Evolutionary conservation across 2,888 invertebrate species (phyloP).

Genomic region (Eupithecia insigniata): DNA sequence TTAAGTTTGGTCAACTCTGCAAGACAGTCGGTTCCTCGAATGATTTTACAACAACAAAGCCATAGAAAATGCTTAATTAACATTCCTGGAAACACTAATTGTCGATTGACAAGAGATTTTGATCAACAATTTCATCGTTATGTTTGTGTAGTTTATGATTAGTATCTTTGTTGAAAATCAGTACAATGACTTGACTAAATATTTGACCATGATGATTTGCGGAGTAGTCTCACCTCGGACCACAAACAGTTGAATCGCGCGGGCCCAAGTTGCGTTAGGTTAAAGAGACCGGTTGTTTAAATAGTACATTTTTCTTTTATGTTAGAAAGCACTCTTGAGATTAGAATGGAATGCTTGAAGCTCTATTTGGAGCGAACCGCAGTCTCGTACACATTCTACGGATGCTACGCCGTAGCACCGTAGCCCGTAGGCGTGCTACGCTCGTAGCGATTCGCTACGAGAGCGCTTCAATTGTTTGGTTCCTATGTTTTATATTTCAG

Average conservation of each 20-base stretch:
- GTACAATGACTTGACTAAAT: not conserved
- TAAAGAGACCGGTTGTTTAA: constrained; percentile 7
- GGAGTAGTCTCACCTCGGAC: too few species aligned
- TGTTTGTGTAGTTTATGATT: too few species aligned
- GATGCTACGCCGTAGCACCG: constrained; percentile 39
- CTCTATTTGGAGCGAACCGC: constrained; percentile 25
- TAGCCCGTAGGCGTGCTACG: constrained; percentile 32
- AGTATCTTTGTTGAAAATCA: not conserved
- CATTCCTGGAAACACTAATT: not conserved
- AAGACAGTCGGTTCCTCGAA: not conserved
- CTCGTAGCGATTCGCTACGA: constrained; percentile 42
- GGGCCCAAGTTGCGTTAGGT: constrained; percentile 5
- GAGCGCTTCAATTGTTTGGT: constrained; percentile 35
- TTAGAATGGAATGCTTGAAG: constrained; percentile 38
- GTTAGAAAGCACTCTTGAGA: constrained; percentile 47
- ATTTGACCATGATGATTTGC: too few species aligned
- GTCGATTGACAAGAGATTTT: not conserved
- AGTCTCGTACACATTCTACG: constrained; percentile 40
- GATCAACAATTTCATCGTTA: not conserved
- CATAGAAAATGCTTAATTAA: not conserved
- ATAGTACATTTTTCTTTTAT: constrained; percentile 42
- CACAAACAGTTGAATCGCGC: too few species aligned
- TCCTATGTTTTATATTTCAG: constrained; percentile 16
- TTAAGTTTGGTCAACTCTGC: constrained; percentile 6
- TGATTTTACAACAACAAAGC: not conserved